phyloP scores from a whole-genome alignment of 2,113 vertebrate species.

The Microcebus murinus region DNA sequence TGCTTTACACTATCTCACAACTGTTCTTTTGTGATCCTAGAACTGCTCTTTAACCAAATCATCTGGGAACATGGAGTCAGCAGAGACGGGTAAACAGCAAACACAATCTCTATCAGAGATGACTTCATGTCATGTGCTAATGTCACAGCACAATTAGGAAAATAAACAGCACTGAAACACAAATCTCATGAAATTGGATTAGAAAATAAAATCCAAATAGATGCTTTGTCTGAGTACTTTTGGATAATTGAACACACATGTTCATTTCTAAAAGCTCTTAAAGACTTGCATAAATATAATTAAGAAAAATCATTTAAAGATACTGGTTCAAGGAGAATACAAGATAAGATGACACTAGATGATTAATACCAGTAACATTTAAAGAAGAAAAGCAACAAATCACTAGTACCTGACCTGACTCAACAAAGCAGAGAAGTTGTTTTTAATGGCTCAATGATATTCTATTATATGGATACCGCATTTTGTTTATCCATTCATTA shows the following conservation, averaged over 20 bases:
- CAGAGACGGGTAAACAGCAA: neutral
- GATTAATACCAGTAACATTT: neutral
- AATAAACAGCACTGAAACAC: neutral
- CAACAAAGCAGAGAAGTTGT: neutral
- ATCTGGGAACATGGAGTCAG: neutral
- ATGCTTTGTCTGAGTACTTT: neutral
- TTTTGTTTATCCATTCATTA: neutral
- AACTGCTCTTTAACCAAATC: conserved; percentile 42
- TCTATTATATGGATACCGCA: neutral
- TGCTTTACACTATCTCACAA: neutral
- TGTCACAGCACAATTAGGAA: conserved; percentile 14
- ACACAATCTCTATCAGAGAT: neutral
- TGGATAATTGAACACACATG: neutral
- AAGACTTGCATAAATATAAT: neutral
- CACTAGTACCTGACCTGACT: neutral
- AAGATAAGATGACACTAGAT: neutral
- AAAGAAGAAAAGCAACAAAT: neutral
- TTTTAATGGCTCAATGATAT: neutral
- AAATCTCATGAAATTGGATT: neutral
- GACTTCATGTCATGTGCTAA: neutral
- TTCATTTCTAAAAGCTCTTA: neutral
- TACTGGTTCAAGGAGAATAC: neutral
- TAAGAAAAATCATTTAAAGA: neutral
- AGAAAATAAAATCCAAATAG: conserved; percentile 36
- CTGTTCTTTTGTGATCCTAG: neutral